phyloP scores from a whole-genome alignment of 2,888 invertebrate species.

The Protodeltote pygarga region DNA sequence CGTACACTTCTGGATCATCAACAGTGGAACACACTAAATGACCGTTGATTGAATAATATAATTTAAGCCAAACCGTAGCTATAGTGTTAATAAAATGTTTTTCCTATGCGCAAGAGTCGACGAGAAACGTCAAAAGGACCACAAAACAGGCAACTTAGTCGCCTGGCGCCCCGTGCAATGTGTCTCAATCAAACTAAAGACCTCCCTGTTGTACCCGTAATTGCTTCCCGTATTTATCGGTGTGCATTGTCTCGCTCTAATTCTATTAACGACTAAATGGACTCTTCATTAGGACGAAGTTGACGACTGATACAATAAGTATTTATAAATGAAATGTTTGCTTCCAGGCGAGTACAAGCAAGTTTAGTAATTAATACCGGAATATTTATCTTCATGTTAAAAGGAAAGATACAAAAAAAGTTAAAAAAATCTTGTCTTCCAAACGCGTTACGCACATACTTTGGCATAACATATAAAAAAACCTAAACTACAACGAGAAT shows the following conservation, averaged over 20 bases:
- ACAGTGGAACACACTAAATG: slow-evolving; percentile 10
- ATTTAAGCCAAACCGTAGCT: slow-evolving; percentile 29
- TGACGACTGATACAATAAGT: slow-evolving; percentile 41
- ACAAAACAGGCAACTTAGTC: slow-evolving; percentile 30
- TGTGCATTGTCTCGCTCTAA: slow-evolving; percentile 74
- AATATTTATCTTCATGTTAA: slow-evolving; percentile 35
- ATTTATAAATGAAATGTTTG: slow-evolving; percentile 45
- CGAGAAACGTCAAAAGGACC: slow-evolving; percentile 23
- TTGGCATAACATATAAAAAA: too few species aligned
- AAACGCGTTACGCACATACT: too few species aligned
- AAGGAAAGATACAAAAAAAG: too few species aligned
- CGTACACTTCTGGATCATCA: not conserved
- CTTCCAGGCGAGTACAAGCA: slow-evolving; percentile 24
- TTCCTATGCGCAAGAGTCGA: slow-evolving; percentile 32
- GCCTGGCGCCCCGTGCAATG: slow-evolving; percentile 59
- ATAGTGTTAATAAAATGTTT: slow-evolving; percentile 29
- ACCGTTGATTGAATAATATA: slow-evolving; percentile 29
- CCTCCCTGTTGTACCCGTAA: slow-evolving; percentile 54
- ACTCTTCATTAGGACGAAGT: slow-evolving; percentile 44
- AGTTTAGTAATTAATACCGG: slow-evolving; percentile 26
- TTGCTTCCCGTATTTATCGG: slow-evolving; percentile 69
- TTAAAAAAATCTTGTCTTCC: too few species aligned
- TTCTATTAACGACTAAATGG: slow-evolving; percentile 68
- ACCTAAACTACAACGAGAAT: too few species aligned
- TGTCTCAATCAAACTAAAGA: slow-evolving; percentile 67